These are phyloP conservation scores for Nettapus auritus DNA, from an alignment of 2,113 vertebrate species.

Conservation along the genomic window DNA sequence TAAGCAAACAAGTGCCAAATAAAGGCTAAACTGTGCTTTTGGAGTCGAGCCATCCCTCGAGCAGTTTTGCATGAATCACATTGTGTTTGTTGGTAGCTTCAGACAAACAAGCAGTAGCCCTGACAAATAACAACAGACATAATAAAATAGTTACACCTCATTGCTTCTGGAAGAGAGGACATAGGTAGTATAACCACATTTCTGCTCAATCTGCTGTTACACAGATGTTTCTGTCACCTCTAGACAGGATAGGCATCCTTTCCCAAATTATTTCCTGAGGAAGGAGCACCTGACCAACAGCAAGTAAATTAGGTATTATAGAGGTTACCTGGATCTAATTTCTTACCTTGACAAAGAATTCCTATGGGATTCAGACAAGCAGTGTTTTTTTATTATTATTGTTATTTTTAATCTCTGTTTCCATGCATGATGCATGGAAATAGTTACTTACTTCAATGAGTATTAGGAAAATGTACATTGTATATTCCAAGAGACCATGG, in stretches of 20 bases:
- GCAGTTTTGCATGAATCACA: conserved; percentile 39
- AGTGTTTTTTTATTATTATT: neutral
- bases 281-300: neutral
- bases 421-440: neutral
- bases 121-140: neutral
- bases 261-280: neutral
- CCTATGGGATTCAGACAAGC: neutral
- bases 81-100: conserved; percentile 33
- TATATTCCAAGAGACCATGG: neutral
- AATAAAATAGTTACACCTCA: conserved; percentile 16
- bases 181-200: neutral
- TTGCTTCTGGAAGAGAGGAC: neutral
- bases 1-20: conserved; percentile 58
- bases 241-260: neutral
- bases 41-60: conserved; percentile 12
- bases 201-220: neutral
- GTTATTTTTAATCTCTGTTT: neutral
- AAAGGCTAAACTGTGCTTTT: conserved; percentile 51
- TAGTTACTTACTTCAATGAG: neutral
- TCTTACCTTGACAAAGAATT: neutral
- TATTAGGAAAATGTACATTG: neutral
- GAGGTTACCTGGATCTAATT: conserved; percentile 2
- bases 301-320: neutral
- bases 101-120: conserved; percentile 54
- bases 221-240: neutral